A percentile compares a stretch with the other conserved stretches of the same genome.
These are phyloP conservation scores for Tenodera sinensis DNA, from an alignment of 2,888 invertebrate genomes.

Conservation along the genomic window DNA sequence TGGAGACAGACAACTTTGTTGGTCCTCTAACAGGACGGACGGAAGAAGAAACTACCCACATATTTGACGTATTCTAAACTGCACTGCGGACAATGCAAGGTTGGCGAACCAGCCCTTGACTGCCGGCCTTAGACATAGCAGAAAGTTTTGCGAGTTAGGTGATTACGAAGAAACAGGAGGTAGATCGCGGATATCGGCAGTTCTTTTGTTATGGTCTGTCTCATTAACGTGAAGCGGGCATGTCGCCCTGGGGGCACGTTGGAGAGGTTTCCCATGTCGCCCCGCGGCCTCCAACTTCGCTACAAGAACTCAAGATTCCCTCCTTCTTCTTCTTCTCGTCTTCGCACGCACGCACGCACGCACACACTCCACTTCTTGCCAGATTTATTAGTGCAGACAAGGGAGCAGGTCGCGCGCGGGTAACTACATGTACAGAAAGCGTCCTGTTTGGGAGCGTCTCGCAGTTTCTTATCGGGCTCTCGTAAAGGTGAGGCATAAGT, in stretches of 20 bases:
- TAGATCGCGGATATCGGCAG: background rate
- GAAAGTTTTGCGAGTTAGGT: background rate
- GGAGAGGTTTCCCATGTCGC: conserved; percentile 10
- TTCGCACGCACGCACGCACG: background rate
- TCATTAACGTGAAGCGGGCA: background rate
- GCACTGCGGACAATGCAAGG: background rate
- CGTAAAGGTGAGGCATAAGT: too few relatives aligned
- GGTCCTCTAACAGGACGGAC: too few relatives aligned
- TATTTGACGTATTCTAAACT: too few relatives aligned
- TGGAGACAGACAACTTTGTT: too few relatives aligned
- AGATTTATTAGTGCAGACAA: background rate
- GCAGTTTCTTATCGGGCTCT: too few relatives aligned
- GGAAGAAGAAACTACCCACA: too few relatives aligned
- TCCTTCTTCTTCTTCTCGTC: too few relatives aligned
- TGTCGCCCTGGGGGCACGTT: background rate
- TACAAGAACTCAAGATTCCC: background rate
- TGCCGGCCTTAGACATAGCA: too few relatives aligned
- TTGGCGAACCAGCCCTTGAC: too few relatives aligned
- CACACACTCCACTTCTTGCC: background rate
- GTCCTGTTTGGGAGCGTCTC: too few relatives aligned
- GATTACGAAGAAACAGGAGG: background rate
- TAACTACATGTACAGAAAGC: too few relatives aligned
- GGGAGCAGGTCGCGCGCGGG: too few relatives aligned
- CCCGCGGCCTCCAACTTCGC: background rate
- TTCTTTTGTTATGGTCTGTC: background rate